Percentiles rank a stretch among this genome's conserved stretches.
Conservation (phyloP, 2,797 vertebrate species). For the Nasua narica region DNA sequence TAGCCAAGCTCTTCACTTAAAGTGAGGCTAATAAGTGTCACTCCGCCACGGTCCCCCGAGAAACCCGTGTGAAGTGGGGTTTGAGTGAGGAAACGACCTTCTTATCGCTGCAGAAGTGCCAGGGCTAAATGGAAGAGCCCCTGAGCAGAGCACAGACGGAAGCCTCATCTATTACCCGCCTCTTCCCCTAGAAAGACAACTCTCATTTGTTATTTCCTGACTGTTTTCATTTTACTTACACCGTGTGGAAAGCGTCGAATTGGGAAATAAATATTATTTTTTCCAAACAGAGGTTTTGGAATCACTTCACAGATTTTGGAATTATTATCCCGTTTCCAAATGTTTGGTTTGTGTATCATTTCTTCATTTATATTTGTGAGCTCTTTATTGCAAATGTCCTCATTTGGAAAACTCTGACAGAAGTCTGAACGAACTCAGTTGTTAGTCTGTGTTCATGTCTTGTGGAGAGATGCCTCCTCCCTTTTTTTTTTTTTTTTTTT, state of each 20-base stretch:
- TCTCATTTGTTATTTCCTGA: constrained; percentile 55
- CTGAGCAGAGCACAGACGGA: neutral
- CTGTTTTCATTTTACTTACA: constrained; percentile 64
- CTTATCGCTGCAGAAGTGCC: neutral
- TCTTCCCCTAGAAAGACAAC: constrained; percentile 60
- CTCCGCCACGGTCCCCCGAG: constrained; percentile 22
- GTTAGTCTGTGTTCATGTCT: neutral
- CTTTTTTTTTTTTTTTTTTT: constrained; percentile 25
- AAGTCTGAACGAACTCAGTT: neutral
- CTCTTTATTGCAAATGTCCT: constrained; percentile 16
- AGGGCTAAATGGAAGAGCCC: constrained; percentile 13
- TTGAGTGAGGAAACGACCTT: constrained; percentile 19
- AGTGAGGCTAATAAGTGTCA: constrained; percentile 48
- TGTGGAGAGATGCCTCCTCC: neutral
- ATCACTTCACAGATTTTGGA: constrained; percentile 56
- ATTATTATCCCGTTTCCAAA: constrained; percentile 50
- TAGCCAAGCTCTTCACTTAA: constrained; percentile 12
- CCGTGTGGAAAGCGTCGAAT: constrained; percentile 51
- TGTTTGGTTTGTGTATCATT: constrained; percentile 44
- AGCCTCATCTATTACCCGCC: constrained; percentile 41
- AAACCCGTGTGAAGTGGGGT: constrained; percentile 40
- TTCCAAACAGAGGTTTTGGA: constrained; percentile 56
- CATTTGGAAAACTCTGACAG: constrained; percentile 40
- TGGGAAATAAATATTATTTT: constrained; percentile 57
- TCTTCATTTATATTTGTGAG: constrained; percentile 37